phyloP scores from a whole-genome alignment of 2,113 vertebrate species.

The Hyperopisus bebe region DNA sequence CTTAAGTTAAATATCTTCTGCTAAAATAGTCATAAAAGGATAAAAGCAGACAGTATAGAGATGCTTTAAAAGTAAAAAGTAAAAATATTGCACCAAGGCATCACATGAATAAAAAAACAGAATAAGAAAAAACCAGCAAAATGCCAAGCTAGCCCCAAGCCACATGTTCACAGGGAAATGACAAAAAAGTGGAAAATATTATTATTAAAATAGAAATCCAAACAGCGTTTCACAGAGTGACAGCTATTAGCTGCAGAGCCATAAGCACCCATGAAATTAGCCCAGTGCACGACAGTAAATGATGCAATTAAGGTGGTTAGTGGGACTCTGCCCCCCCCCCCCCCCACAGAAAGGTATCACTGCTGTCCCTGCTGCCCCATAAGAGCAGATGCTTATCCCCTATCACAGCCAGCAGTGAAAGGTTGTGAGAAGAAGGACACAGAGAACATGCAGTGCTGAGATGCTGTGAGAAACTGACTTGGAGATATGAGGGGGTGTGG shows the following conservation, averaged over 20 bases:
- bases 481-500: not conserved
- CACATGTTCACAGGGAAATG: constrained; percentile 51
- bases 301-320: not conserved
- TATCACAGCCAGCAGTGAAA: not conserved
- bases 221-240: constrained; percentile 44
- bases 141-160: constrained; percentile 24
- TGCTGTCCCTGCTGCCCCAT: not conserved
- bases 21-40: not conserved
- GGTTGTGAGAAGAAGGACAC: not conserved
- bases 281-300: constrained; percentile 47
- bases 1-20: not conserved
- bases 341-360: not conserved
- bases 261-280: constrained; percentile 47
- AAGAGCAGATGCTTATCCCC: not conserved
- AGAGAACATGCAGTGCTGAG: not conserved
- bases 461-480: not conserved
- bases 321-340: not conserved
- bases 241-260: constrained; percentile 49
- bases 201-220: constrained; percentile 51
- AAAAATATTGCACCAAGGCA: not conserved
- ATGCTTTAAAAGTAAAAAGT: not conserved
- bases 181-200: constrained; percentile 54
- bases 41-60: not conserved
- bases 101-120: not conserved
- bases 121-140: not conserved